Evolutionary conservation across 2,113 vertebrate species (phyloP), one percentile per base, ranked within the genome.

Genomic region (Eublepharis macularius): DNA sequence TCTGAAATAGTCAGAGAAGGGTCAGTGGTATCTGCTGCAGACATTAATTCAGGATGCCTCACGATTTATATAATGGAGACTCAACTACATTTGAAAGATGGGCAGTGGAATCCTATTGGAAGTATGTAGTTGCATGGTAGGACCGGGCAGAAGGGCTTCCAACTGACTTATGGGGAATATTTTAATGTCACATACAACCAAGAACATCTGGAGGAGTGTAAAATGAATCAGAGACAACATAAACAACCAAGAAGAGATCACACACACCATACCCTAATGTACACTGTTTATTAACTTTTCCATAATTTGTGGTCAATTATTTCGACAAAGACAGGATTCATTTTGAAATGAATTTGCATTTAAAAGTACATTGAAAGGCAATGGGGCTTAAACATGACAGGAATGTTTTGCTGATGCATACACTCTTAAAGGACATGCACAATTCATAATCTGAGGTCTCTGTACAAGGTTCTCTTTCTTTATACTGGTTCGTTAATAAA

Each of bases 211-310:
- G n/a, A 7, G 26, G 13, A 34, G 45, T 34, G 45, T 51, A 51
- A n/a, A 19, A 51, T 65, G 43, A 39, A 36, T 60, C 12, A 32
- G 69, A 54, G 73, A n/a, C 4, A 12, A 17, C 41, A 36, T 47
- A 29, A 85, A 43, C 69, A 39, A 36, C 54, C 32, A 80, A 34
- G 16, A 80, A 80, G 4, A 51, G 54, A 73, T 65, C 43, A 86
- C 86, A 90, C 39, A 89, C 91, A 19, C 60, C 69, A 83, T 85
- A 68, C 29, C 29, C 92, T 90, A 91, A 76, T 92, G 84, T 91
- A 88, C 68, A 92, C 34, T 86, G 90, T 97, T 97, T 97, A 97
- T 97, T 97, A 63, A 94, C 45, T 77, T 87, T 88, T 66, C 90
- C 81, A 92, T 92, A 89, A 95, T 90, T 91, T 92, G 88, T 91